These are phyloP conservation scores for Catharus bicknelli DNA, from an alignment of 2,113 vertebrate species.

Conservation along the genomic window DNA sequence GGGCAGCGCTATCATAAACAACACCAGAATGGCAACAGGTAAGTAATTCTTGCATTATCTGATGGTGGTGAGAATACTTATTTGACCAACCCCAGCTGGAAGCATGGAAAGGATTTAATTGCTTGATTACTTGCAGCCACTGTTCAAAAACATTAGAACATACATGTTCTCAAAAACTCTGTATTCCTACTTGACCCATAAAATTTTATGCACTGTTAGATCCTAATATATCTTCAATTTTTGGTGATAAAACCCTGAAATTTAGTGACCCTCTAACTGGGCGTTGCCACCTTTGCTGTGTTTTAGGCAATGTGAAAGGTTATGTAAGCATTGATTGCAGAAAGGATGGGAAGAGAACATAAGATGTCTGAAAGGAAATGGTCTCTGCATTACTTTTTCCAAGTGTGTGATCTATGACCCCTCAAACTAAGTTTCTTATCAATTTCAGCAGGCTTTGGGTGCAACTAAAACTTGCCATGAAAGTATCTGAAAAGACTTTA, in stretches of 20 bases:
- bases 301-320: background rate
- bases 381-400: background rate
- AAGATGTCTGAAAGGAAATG: fast-evolving
- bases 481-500: background rate
- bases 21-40: fast-evolving
- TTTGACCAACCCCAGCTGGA: background rate
- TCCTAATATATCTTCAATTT: background rate
- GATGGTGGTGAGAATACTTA: background rate
- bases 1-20: background rate
- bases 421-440: background rate
- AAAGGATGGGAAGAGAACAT: background rate
- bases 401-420: fast-evolving
- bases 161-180: background rate
- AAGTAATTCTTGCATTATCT: background rate
- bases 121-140: background rate
- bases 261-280: background rate
- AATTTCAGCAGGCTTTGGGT: background rate
- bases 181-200: background rate
- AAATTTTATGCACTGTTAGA: background rate
- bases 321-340: background rate
- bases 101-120: background rate
- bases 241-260: background rate
- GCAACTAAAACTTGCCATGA: background rate
- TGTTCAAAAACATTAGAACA: background rate
- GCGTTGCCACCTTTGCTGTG: background rate